phyloP scores from a whole-genome alignment of 2,888 invertebrate genomes.

The Cephus spinipes region DNA sequence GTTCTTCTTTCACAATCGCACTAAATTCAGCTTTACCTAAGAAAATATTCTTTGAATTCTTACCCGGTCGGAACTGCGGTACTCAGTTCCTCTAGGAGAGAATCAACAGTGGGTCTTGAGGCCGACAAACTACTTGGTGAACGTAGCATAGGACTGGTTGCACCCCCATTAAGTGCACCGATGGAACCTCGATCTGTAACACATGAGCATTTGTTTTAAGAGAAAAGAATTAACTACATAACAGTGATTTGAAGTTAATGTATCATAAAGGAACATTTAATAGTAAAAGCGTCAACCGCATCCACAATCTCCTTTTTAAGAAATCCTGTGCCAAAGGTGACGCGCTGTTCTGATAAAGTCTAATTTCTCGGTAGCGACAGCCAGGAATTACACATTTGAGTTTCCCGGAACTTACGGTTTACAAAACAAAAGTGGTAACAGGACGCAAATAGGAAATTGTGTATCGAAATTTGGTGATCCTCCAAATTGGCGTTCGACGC shows the following conservation, averaged over 20 bases:
- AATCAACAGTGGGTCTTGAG: conserved; percentile 85
- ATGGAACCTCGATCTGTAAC: conserved; percentile 50
- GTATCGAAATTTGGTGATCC: conserved; percentile 15
- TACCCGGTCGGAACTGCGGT: conserved; percentile 84
- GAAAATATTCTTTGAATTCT: conserved; percentile 23
- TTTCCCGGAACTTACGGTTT: background rate
- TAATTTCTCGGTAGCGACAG: background rate
- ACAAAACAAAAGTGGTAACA: background rate
- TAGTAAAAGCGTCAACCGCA: background rate
- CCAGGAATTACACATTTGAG: background rate
- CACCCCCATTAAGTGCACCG: conserved; percentile 47
- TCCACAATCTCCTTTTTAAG: background rate
- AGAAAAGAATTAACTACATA: background rate
- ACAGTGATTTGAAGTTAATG: background rate
- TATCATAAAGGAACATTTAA: no score
- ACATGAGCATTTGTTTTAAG: background rate
- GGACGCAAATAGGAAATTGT: conserved; percentile 9
- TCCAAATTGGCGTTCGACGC: conserved; percentile 12
- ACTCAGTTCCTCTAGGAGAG: conserved; percentile 87
- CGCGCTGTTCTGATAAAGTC: background rate
- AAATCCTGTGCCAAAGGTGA: no score
- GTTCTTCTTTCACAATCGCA: background rate
- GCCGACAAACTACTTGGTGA: conserved; percentile 61
- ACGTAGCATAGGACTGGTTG: conserved; percentile 58
- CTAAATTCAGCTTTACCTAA: background rate